A percentile compares a stretch with the other conserved stretches of the same genome.
phyloP scores from a whole-genome alignment of 2,113 vertebrate species.

The Elephas maximus region DNA sequence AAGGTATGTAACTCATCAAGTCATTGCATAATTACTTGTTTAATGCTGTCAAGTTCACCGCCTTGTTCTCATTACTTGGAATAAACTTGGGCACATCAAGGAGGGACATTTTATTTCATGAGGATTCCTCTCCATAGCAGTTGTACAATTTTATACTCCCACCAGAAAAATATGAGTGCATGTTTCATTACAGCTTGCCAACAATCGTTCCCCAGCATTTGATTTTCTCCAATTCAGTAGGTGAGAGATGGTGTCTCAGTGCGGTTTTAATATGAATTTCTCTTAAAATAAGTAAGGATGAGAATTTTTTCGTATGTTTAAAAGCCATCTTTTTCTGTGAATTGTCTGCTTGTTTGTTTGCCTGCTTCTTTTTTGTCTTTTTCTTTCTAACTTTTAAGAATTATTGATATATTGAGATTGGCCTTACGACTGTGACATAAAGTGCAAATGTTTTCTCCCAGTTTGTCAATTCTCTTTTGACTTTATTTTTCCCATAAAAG shows the following conservation, averaged over 20 bases:
- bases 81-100: neutral
- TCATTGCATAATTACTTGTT: neutral
- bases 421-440: neutral
- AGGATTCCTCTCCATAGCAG: neutral
- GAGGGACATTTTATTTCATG: neutral
- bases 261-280: constrained; percentile 7
- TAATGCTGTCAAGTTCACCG: rapidly evolving
- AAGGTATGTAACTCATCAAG: neutral
- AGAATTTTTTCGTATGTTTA: neutral
- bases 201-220: neutral
- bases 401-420: neutral
- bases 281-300: neutral
- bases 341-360: neutral
- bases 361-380: neutral
- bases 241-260: neutral
- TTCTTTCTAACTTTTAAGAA: constrained; percentile 4
- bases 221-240: neutral
- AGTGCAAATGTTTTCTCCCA: neutral
- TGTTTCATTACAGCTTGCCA: neutral
- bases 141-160: neutral
- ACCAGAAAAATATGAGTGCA: neutral
- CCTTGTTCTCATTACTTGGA: neutral
- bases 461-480: neutral
- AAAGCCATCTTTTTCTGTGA: neutral
- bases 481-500: neutral